These are phyloP conservation scores for Aproaerema taeniolella DNA, from an alignment of 2,888 invertebrate species.

Conservation along the genomic window DNA sequence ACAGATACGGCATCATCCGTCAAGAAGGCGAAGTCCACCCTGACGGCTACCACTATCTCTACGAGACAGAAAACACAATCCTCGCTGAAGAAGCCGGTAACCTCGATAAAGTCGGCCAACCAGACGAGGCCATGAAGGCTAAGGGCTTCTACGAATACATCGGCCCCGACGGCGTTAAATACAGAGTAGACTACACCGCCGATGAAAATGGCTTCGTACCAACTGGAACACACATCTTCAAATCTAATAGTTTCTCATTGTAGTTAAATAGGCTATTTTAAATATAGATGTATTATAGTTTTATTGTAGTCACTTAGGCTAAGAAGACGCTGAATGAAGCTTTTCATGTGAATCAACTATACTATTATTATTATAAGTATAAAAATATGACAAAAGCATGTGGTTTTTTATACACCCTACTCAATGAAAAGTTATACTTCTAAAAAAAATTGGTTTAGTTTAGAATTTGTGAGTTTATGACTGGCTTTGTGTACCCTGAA, in stretches of 20 bases:
- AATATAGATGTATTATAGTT: not conserved
- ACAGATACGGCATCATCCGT: slow-evolving; percentile 63
- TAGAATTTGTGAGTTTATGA: too few relatives aligned
- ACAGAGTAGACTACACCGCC: slow-evolving; percentile 68
- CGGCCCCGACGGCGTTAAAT: slow-evolving; percentile 61
- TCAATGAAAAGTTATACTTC: too few relatives aligned
- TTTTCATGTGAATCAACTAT: slow-evolving; percentile 4
- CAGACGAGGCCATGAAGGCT: slow-evolving; percentile 43
- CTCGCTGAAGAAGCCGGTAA: slow-evolving; percentile 63
- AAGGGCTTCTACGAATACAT: slow-evolving; percentile 65
- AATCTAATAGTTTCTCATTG: too few relatives aligned
- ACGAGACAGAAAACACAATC: slow-evolving; percentile 71
- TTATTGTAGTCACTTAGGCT: not conserved
- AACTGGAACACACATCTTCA: slow-evolving; percentile 52
- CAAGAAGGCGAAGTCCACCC: slow-evolving; percentile 48
- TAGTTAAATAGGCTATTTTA: slow-evolving; percentile 30
- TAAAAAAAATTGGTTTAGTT: too few relatives aligned
- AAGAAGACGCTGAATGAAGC: slow-evolving; percentile 1
- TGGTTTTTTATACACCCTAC: too few relatives aligned
- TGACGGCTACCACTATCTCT: slow-evolving; percentile 67
- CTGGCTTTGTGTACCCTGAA: too few relatives aligned
- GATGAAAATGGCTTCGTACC: slow-evolving; percentile 65
- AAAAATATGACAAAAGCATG: too few relatives aligned
- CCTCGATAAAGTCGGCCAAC: slow-evolving; percentile 48
- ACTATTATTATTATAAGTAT: not conserved